These are phyloP conservation scores for Sabellastarte sp. DNA, from an alignment of 2,888 invertebrate species.

Conservation along the genomic window DNA sequence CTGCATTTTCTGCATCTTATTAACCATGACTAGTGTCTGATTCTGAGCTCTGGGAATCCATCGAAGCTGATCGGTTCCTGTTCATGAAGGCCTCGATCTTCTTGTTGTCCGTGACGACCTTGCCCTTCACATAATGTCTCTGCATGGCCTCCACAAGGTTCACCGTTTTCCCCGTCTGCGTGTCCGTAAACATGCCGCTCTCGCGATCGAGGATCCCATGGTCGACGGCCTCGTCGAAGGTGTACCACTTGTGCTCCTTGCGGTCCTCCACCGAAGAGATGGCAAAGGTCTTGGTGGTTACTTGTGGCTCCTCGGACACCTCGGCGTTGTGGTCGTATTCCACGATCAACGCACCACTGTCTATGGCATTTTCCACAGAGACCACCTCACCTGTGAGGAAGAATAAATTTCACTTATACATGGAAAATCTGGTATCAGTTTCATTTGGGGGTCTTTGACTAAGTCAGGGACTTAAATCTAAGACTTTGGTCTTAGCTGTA, in stretches of 20 bases:
- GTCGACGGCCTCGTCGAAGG: slow-evolving; percentile 5
- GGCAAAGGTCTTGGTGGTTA: slow-evolving; percentile 9
- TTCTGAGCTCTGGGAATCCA: background rate
- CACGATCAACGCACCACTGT: slow-evolving; percentile 39
- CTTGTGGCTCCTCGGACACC: slow-evolving; percentile 4
- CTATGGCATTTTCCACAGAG: slow-evolving; percentile 42
- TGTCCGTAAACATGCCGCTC: slow-evolving; percentile 4
- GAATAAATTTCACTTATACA: too few species aligned
- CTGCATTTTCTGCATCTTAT: too few species aligned
- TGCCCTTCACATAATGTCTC: slow-evolving; percentile 6
- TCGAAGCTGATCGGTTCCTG: background rate
- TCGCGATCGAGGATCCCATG: slow-evolving; percentile 6
- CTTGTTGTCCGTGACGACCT: slow-evolving; percentile 33
- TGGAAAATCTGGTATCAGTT: too few species aligned
- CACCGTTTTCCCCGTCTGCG: background rate
- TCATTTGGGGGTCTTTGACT: too few species aligned
- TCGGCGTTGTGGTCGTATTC: slow-evolving; percentile 5
- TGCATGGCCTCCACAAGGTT: slow-evolving; percentile 7
- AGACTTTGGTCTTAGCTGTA: too few species aligned
- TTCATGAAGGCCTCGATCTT: slow-evolving; percentile 8
- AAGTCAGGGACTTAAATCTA: too few species aligned
- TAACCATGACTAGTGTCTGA: background rate
- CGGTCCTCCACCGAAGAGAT: slow-evolving; percentile 15
- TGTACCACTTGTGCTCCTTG: background rate
- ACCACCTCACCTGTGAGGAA: slow-evolving; percentile 20